Evolutionary conservation across 37 sponge, comb jelly and placozoan genomes (phyloP), one percentile per base, ranked within the genome.

Genomic region (Eunapius fragilis): DNA sequence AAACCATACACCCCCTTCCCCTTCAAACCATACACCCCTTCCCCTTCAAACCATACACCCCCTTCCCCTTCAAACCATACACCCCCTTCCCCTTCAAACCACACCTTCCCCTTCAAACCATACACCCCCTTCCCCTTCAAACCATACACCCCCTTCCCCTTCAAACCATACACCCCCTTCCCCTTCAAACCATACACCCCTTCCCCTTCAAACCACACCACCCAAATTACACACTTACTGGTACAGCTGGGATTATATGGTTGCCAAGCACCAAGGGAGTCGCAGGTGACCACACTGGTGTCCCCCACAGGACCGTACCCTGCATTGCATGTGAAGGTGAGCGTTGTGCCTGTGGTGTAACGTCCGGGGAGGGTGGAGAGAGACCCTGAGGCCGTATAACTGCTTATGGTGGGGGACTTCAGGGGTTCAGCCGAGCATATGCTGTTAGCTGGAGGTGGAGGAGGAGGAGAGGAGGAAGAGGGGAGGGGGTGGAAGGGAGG

Each of bases 371-470:
- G 17, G 1, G 58, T 11, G 58, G 58, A 11, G 58, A 58, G 47
- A 45, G 47, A 4, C 19, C 10, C 37, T 26, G 67, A 50, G 30
- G 37, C 19, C 37, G 67, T 31, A n/a, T 80, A 31, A 22, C 31
- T 11, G 12, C 47, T 30, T 30, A 67, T 80, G 37, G 80, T 6
- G 11, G 67, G 28, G 36, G 26, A 28, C 14, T 14, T 37, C 14
- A 68, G 67, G 25, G 30, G 30, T 32, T 67, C 48, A 13, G 68
- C 80, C 26, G 48, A 80, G 31, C 80, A 80, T 6, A 80, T 68
- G 30, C 37, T 37, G 32, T 4, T 26, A 7, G 9, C 80, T 80
- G 67, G 12, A 80, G 67, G 36, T n/a, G n/a, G n/a, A n/a, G n/a
- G n/a, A n/a, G n/a, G n/a, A n/a, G n/a, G n/a, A n/a, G n/a, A n/a